Base-by-base conservation (phyloP, 2,797 vertebrate genomes). In the Sebastes iracundus region DNA sequence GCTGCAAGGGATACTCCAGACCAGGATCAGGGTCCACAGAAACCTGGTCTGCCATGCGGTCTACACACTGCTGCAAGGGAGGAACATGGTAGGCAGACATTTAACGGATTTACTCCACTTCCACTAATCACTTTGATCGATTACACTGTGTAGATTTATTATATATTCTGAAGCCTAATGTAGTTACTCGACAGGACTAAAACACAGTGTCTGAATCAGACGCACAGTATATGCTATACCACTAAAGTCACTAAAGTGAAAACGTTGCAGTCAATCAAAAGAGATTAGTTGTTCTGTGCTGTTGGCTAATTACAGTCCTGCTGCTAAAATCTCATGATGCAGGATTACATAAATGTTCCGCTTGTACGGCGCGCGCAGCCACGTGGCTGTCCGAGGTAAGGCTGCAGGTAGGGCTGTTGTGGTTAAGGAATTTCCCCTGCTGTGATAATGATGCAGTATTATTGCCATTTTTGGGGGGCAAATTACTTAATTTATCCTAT, bases 21-120 rank as follows among this genome's bases (percentile, higher is more conserved):
- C 78, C 72, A 83, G 85, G 63, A 69, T 86, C 63, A 83, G 83
- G 63, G 71, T 86, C 63, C 93, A 87, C 74, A 77, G 85, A 75
- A 90, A 90, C 75, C 85, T 91, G 79, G 25, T 93, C 32, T 86
- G 75, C 75, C 83, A 82, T 64, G 88, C 80, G 18, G 86, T 90
- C 70, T 90, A 33, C 83, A 82, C 81, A 23, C 20, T 91, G 76
- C 75, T 93, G 2, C 66, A 91, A 23, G 74, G 87, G 65, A 83
- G 81, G 77, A 93, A 88, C 49, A 83, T 93, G 95, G 95, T 95
- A 92, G 87, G 93, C 84, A 83, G 64, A 10, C 32, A 64, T 78
- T 61, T 68, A 22, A 66, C 2, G 10, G 7, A 38, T 73, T 14
- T 64, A 62, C 27, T 35, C 22, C 3, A 9, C 2, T 3, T 27